Base-by-base conservation (phyloP, 2,888 invertebrate species). In the Eristalis pertinax region DNA sequence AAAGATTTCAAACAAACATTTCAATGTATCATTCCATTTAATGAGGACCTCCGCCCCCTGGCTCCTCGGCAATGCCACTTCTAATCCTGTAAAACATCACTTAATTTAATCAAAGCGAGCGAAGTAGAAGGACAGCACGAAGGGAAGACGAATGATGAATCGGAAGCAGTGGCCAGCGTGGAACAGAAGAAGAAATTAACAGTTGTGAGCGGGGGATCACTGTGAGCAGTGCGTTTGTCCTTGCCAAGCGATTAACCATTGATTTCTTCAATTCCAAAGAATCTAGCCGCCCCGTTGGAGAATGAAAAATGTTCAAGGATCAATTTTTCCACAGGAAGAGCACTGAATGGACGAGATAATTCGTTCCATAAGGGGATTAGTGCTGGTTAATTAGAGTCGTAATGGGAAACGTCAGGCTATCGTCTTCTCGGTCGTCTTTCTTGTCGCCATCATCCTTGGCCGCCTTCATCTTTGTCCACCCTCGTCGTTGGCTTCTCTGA, bases 321-420 rank as follows among this genome's bases (percentile, higher is more conserved):
- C 65, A 76, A 84, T 83, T 84, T 67, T 80, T 76, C 67, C 72
- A 68, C 87, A 79, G 62, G 75, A 63, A 63, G 56, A 67, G 58
- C 35, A 84, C 56, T 60, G 60, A 79, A 83, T 43, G 83, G 75
- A 79, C 64, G 60, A 67, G 72, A 87, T 87, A 87, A 79, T 79
- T 76, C 79, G 79, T 63, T 73, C 50, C 41, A 73, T 84, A 79
- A 64, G 60, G 76, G 84, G 84, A 84, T 87, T 87, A 87, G 84
- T 76, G 84, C 84, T 84, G 87, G 87, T 72, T 87, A 87, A 87
- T 87, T 84, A 80, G 84, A 87, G 84, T 79, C 67, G 78, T 87
- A 79, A 87, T 84, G 84, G 83, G 65, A 35, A 72, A 72, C 69
- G 75, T 75, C 76, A 82, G 67, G 43, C 70, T 35, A 50, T 64